Base-by-base conservation (phyloP, 2,888 invertebrate genomes). In the Pristionchus maxplancki region DNA sequence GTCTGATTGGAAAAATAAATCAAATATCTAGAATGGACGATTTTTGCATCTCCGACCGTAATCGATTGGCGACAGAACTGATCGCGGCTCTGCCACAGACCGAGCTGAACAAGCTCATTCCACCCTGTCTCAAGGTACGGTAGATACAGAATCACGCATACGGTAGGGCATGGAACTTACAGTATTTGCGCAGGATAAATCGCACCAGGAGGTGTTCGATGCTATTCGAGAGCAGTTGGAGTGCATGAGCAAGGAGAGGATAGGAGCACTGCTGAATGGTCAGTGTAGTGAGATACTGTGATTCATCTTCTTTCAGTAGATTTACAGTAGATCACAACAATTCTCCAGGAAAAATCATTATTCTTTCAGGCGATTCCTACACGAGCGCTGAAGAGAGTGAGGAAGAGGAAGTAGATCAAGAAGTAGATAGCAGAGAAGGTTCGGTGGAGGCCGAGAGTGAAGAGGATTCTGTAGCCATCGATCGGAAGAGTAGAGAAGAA, bases 191-290 rank as follows among this genome's bases (percentile, higher is more conserved):
- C 78, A 88, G 88, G 81, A 81, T 15, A 88, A 88, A 62, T 88
- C 88, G n/a, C 78, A 81, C 34, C 53, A 88, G 28, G 88, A 81
- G 44, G 44, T 88, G 58, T 88, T 44, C 78, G 28, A 78, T 28
- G 58, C 58, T 13, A 88, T 88, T 20, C 31, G 40, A n/a, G 81
- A 78, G 88, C 88, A 81, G 40, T 62, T 88, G 62, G 78, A 88
- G 58, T 88, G 88, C 40, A 88, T 88, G 88, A 81, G 78, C 34
- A 58, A 53, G 62, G 53, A 44, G 37, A 78, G 88, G 48, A 88
- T 88, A 13, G 40, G 13, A 28, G 78, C 88, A 40, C 88, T 88
- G 17, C 88, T 88, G n/a, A 88, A 88, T 28, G 88, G 88, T 88
- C 0, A 44, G 87, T n/a, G n/a, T n/a, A n/a, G 3, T 1, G 15